Base-by-base conservation (phyloP, 2,888 invertebrate genomes). In the Athalia rosae region DNA sequence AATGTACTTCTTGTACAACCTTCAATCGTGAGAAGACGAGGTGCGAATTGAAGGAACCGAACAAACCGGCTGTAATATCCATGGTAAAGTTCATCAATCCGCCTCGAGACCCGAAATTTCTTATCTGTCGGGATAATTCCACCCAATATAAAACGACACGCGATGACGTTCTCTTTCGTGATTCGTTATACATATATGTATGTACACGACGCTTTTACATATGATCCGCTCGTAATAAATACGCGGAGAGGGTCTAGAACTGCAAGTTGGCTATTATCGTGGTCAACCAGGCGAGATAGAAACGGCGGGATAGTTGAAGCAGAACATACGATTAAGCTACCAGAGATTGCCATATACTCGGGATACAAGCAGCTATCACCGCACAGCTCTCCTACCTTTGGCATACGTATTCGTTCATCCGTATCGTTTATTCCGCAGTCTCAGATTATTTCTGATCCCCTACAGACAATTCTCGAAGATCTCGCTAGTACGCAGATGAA, bases 301-400 rank as follows among this genome's bases (percentile, higher is more conserved):
- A 71, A 58, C 58, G 43, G 71, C 71, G 7, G 58, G 71, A 28
- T 45, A 74, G 61, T 74, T 74, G 61, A 58, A 74, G 61, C 74
- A 13, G 74, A 74, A 74, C 74, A 62, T 59, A 48, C 61, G 74
- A 74, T 74, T 74, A 74, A 74, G 71, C 71, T 58, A 56, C 47
- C n/a, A 62, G 74, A 61, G 47, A 59, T 62, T 48, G 74, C 74
- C 48, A 62, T 45, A 47, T 61, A 43, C 74, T 59, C 50, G 61
- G 61, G 50, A 59, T 28, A 62, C 28, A 28, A 28, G 28, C 28
- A 28, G 58, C 74, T 74, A 74, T 74, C 74, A 28, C 61, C 61
- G n/a, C 47, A 28, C 28, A 28, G 28, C 28, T 2, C 28, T 48
- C 13, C 28, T 11, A 48, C 28, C 61, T 41, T 47, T 8, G 61